phyloP scores from a whole-genome alignment of 53 echinoderm and acorn worm genomes.

The Holothuria leucospilota region DNA sequence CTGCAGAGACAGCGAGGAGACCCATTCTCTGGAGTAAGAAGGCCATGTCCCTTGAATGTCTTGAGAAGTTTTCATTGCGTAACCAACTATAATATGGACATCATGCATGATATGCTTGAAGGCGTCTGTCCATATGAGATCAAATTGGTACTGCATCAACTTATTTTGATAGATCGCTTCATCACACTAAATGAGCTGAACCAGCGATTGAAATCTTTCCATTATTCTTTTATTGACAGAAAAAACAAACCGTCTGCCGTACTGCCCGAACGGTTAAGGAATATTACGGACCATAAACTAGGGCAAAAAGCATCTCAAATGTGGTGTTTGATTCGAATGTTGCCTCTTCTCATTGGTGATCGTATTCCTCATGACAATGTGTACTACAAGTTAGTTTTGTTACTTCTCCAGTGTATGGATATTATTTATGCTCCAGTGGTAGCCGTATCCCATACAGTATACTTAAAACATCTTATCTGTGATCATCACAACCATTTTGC shows the following conservation, averaged over 20 bases:
- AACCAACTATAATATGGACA: slow-evolving; percentile 49
- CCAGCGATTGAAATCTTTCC: slow-evolving; percentile 42
- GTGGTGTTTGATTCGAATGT: slow-evolving; percentile 63
- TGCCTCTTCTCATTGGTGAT: slow-evolving; percentile 67
- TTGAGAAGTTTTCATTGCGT: slow-evolving; percentile 57
- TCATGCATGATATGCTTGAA: slow-evolving; percentile 28
- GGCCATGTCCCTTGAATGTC: slow-evolving; percentile 42
- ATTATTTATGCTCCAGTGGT: slow-evolving; percentile 56
- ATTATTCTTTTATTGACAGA: slow-evolving; percentile 56
- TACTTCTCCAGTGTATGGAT: slow-evolving; percentile 69
- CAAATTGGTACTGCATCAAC: slow-evolving; percentile 53
- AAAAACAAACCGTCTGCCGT: slow-evolving; percentile 66
- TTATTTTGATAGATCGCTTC: slow-evolving; percentile 52
- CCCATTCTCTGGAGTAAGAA: slow-evolving; percentile 51
- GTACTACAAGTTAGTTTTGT: slow-evolving; percentile 48
- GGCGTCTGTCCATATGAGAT: slow-evolving; percentile 70
- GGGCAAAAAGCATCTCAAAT: slow-evolving; percentile 79
- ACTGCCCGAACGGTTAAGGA: slow-evolving; percentile 29
- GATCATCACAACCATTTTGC: slow-evolving; percentile 51
- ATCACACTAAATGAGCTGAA: slow-evolving; percentile 52
- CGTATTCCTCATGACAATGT: slow-evolving; percentile 54
- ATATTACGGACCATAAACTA: slow-evolving; percentile 68
- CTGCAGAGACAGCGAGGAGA: slow-evolving; percentile 41
- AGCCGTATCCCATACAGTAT: slow-evolving; percentile 31
- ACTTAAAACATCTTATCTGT: slow-evolving; percentile 56